phyloP scores from a whole-genome alignment of 2,113 vertebrate genomes.

The Willisornis vidua region DNA sequence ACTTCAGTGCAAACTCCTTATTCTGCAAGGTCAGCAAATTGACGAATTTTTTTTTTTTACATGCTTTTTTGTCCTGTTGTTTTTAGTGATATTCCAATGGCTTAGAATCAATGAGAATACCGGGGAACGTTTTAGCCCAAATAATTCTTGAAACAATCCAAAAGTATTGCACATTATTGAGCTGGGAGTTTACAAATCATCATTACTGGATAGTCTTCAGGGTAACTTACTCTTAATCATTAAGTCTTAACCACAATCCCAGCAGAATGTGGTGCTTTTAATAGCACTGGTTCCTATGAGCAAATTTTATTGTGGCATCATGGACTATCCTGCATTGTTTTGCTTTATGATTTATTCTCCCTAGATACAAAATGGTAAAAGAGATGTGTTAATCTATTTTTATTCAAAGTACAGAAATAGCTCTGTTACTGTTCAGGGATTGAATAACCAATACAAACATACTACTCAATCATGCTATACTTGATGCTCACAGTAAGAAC shows the following conservation, averaged over 20 bases:
- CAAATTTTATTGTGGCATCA: slow-evolving; percentile 48
- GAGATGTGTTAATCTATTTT: slow-evolving; percentile 70
- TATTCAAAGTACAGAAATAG: slow-evolving; percentile 68
- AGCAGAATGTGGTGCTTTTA: slow-evolving; percentile 54
- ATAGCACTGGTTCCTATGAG: slow-evolving; percentile 40
- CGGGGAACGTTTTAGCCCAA: background rate
- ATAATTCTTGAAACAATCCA: background rate
- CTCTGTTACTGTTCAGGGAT: slow-evolving; percentile 49
- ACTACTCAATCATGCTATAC: slow-evolving; percentile 12
- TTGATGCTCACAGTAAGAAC: slow-evolving; percentile 54
- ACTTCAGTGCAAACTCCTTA: slow-evolving; percentile 1
- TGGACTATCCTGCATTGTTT: slow-evolving; percentile 67
- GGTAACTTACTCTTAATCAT: slow-evolving; percentile 44
- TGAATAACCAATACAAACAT: slow-evolving; percentile 54
- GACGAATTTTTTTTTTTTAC: background rate
- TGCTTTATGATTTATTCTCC: slow-evolving; percentile 62
- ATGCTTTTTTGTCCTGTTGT: background rate
- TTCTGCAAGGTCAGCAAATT: slow-evolving; percentile 46
- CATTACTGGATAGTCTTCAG: slow-evolving; percentile 39
- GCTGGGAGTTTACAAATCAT: slow-evolving; percentile 39
- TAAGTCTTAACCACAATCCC: slow-evolving; percentile 47
- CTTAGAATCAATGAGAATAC: background rate
- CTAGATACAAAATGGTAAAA: slow-evolving; percentile 63
- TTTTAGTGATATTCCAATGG: slow-evolving; percentile 26
- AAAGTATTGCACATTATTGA: background rate